Conservation (phyloP, 2,888 invertebrate genomes). For the Euproctis similis region DNA sequence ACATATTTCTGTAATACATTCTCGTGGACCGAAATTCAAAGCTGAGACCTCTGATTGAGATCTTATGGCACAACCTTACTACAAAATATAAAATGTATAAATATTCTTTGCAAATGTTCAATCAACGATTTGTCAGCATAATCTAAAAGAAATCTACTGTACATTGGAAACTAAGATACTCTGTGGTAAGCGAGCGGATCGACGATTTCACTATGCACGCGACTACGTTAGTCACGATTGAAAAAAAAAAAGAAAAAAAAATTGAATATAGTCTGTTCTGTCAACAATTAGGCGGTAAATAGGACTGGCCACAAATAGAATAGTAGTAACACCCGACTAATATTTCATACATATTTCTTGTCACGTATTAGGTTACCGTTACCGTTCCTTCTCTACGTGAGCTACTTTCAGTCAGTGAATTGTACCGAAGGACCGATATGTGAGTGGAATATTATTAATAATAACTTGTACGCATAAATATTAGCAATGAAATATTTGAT, state of each 20-base stretch:
- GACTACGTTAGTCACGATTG: constrained; percentile 39
- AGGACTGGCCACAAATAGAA: constrained; percentile 55
- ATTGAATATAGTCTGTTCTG: constrained; percentile 37
- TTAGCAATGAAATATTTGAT: constrained; percentile 31
- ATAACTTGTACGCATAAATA: constrained; percentile 50
- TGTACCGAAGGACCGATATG: constrained; percentile 54
- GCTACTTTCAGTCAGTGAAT: constrained; percentile 70
- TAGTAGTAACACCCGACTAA: constrained; percentile 51
- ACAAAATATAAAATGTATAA: too few species aligned
- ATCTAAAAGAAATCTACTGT: constrained; percentile 8
- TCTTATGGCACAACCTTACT: too few species aligned
- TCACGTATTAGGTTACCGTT: constrained; percentile 72
- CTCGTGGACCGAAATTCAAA: too few species aligned
- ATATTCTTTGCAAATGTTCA: too few species aligned
- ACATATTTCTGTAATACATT: too few species aligned
- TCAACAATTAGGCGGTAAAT: constrained; percentile 61
- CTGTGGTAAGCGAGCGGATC: constrained; percentile 31
- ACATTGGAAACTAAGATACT: constrained; percentile 12
- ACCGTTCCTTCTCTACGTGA: constrained; percentile 73
- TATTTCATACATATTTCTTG: constrained; percentile 67
- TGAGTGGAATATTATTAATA: constrained; percentile 70
- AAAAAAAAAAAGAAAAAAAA: too few species aligned
- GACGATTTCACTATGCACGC: constrained; percentile 45
- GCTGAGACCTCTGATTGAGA: too few species aligned
- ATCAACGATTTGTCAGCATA: constrained; percentile 7